Base-by-base conservation (phyloP, 1,140 invertebrate genomes). In the Leucophenga varia region DNA sequence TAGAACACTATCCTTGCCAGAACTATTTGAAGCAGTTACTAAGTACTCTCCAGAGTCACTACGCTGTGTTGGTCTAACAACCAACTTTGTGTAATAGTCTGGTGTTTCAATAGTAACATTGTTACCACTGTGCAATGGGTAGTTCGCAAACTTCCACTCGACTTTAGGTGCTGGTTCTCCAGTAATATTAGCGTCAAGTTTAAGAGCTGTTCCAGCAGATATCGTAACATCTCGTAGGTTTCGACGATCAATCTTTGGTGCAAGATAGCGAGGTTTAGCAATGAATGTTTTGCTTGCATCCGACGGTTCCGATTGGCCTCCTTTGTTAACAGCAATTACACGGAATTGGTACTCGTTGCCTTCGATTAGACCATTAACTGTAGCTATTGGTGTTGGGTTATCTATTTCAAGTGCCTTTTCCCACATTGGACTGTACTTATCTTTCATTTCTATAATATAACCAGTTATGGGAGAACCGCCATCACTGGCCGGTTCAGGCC, bases 291-390 rank as follows among this genome's bases (percentile, higher is more conserved):
- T 93, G 76, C 91, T 90, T 9, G 89, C 79, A 31, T 94, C 89
- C 2, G 88, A 87, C 1, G 94, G 91, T 61, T 92, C 89, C 37
- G 92, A 93, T 70, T 87, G 86, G 2, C 95, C 95, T 46, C 92
- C 93, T 76, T 95, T 95, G 75, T 98, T 98, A 18, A 95, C 81
- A 22, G 96, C 95, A 59, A 92, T 90, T 3, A 98, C 90, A n/a
- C 96, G 85, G 85, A 98, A 98, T 75, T 98, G 93, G 74, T 99
- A 99, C 74, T 97, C 93, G 71, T 95, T 93, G 35, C 95, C 95
- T 81, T 98, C 95, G 55, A 95, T 90, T 3, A 99, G 77, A 44
- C 93, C 93, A 53, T 86, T 88, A 2, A 95, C 84, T 32, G 84
- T 82, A 28, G 84, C 91, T 54, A 84, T 82, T 1, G 88, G 87